These are phyloP conservation scores for Leptosomus discolor DNA, from an alignment of 2,113 vertebrate species.

Conservation along the genomic window DNA sequence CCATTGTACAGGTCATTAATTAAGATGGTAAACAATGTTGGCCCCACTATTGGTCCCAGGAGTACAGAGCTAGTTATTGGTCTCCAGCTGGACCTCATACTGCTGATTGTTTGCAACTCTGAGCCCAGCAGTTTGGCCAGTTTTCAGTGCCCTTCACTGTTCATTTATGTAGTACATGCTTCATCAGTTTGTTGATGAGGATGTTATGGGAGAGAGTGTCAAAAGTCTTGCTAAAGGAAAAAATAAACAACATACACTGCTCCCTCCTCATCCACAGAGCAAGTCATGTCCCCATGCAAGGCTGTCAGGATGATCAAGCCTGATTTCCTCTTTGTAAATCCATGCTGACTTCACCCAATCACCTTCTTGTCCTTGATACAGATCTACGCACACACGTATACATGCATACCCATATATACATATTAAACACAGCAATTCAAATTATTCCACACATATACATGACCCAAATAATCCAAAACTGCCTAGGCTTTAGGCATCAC, in stretches of 20 bases:
- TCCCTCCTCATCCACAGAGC: not conserved
- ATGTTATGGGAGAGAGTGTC: not conserved
- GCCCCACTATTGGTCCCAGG: not conserved
- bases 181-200: not conserved
- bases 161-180: not conserved
- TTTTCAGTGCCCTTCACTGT: not conserved
- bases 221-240: not conserved
- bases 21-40: not conserved
- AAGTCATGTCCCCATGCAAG: not conserved
- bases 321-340: not conserved
- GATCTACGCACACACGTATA: rapidly evolving
- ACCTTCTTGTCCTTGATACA: not conserved
- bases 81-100: not conserved
- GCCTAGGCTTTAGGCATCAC: not conserved
- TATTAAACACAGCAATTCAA: not conserved
- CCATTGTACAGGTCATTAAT: not conserved
- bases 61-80: not conserved
- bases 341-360: not conserved
- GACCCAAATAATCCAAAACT: not conserved
- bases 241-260: not conserved
- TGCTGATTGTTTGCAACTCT: not conserved
- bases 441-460: not conserved
- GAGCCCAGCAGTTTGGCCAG: not conserved
- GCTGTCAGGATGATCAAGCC: not conserved
- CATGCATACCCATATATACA: rapidly evolving